A percentile compares a stretch with the other conserved stretches of the same genome.
These are phyloP conservation scores for Lytechinus variegatus DNA, from an alignment of 35 echinoderm and acorn worm species.

Conservation along the genomic window DNA sequence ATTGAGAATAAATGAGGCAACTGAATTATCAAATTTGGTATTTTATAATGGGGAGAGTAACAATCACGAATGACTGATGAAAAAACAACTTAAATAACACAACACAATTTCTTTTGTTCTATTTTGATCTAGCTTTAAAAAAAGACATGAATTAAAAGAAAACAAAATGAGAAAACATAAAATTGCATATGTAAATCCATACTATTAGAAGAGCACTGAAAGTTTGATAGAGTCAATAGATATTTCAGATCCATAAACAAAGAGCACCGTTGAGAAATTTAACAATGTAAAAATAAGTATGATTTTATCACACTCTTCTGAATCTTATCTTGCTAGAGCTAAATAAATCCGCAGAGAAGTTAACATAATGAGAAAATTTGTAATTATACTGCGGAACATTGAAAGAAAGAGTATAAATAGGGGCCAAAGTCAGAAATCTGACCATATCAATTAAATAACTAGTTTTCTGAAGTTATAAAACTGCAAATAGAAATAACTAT, in stretches of 20 bases:
- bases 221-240: conserved; percentile 19
- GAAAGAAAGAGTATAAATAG: neutral
- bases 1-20: neutral
- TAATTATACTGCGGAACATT: neutral
- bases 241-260: conserved; percentile 14
- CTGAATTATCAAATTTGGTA: neutral
- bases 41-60: neutral
- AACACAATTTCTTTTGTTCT: neutral
- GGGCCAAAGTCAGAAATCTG: neutral
- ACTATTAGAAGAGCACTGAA: conserved; percentile 12
- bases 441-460: neutral
- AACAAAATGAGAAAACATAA: neutral
- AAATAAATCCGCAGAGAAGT: neutral
- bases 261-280: neutral
- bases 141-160: neutral
- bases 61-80: neutral
- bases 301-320: neutral
- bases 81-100: neutral
- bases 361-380: neutral
- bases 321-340: neutral
- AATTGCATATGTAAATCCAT: conserved; percentile 5
- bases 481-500: neutral
- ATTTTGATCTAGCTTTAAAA: conserved; percentile 5
- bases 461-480: neutral
- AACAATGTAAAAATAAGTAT: neutral